These are phyloP conservation scores for Electrona antarctica DNA, from an alignment of 2,113 vertebrate genomes.

Conservation along the genomic window DNA sequence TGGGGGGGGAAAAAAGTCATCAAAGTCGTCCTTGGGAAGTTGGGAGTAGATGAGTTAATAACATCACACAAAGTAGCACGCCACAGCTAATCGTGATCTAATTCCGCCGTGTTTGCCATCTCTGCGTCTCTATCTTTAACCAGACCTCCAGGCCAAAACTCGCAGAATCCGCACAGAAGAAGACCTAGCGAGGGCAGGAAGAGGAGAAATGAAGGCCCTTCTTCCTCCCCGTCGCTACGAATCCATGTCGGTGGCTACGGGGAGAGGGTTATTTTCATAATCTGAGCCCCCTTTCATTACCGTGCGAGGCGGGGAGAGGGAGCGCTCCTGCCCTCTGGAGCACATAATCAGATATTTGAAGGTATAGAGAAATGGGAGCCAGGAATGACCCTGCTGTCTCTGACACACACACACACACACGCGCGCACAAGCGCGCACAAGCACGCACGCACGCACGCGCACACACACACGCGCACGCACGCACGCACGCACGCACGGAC, in stretches of 20 bases:
- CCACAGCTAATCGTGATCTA: conserved; percentile 56
- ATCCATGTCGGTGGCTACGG: conserved; percentile 24
- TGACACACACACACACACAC: conserved; percentile 23
- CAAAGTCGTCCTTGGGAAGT: too few species aligned
- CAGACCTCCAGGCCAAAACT: conserved; percentile 43
- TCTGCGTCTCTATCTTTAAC: conserved; percentile 58
- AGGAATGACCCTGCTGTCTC: conserved; percentile 12
- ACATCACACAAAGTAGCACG: conserved; percentile 26
- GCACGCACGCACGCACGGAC: conserved; percentile 5
- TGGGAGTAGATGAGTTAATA: conserved; percentile 38
- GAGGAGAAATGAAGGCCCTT: conserved; percentile 31
- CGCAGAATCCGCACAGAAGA: conserved; percentile 8
- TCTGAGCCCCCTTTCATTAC: conserved; percentile 61
- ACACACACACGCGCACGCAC: conserved; percentile 8
- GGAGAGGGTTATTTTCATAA: conserved; percentile 51
- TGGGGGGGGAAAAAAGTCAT: too few species aligned
- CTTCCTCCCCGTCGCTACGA: conserved; percentile 13
- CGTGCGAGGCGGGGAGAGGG: conserved; percentile 20
- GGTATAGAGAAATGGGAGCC: conserved; percentile 28
- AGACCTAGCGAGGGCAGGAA: conserved; percentile 18
- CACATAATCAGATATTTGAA: conserved; percentile 38
- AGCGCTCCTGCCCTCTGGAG: conserved; percentile 46
- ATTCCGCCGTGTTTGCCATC: conserved; percentile 52
- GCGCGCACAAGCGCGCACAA: not conserved
- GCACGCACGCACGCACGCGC: conserved; percentile 5